These are phyloP conservation scores for Thaumatotibia leucotreta DNA, from an alignment of 1,140 invertebrate genomes.

Conservation along the genomic window DNA sequence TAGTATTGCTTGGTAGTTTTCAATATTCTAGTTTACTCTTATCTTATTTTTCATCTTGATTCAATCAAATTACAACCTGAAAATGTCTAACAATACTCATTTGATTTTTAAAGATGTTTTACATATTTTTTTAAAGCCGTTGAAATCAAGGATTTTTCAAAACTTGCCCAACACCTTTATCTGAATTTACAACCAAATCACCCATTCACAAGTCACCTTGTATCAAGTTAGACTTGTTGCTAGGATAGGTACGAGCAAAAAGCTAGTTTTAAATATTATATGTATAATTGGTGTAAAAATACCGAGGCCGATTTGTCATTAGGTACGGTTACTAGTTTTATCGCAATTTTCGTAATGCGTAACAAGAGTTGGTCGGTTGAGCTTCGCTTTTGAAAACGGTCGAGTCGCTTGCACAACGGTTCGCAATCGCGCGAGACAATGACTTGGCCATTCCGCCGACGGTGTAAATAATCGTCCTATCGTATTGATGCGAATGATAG, in stretches of 20 bases:
- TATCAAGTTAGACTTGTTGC: not conserved
- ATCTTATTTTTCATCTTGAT: too few relatives aligned
- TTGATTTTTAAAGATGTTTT: too few relatives aligned
- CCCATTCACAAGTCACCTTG: too few relatives aligned
- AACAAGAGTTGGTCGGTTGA: slow-evolving; percentile 1
- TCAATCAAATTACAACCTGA: too few relatives aligned
- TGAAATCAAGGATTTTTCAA: not conserved
- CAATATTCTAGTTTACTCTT: not conserved
- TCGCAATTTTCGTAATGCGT: slow-evolving; percentile 10
- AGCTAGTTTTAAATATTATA: not conserved
- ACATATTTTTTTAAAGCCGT: too few relatives aligned
- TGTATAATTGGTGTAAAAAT: not conserved
- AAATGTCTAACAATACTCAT: too few relatives aligned
- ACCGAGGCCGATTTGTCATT: not conserved
- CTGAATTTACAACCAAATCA: not conserved
- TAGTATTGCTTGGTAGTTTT: slow-evolving; percentile 9
- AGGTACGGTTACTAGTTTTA: slow-evolving; percentile 10
- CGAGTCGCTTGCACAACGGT: slow-evolving; percentile 6
- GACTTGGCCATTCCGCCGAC: slow-evolving; percentile 39
- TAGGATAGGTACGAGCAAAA: not conserved
- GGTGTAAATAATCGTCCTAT: slow-evolving; percentile 23
- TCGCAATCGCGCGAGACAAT: not conserved
- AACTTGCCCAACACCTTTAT: not conserved
- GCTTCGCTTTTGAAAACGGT: slow-evolving; percentile 8
- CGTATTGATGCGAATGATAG: not conserved